Conservation (phyloP, 1,140 invertebrate genomes). For the Triops longicaudatus region DNA sequence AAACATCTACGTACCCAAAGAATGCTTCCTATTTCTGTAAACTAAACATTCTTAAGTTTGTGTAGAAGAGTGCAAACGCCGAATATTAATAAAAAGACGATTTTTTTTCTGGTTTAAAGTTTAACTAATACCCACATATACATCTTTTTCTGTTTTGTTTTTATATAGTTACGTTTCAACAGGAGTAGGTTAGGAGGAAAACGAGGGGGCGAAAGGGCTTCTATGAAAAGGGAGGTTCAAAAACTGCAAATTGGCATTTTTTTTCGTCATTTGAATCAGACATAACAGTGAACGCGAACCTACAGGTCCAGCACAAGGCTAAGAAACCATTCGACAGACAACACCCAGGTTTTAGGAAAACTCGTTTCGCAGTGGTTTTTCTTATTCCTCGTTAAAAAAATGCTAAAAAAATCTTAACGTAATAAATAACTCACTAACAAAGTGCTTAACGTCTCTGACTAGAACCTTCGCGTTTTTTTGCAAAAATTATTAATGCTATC, state of each 20-base stretch:
- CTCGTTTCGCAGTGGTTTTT: background rate
- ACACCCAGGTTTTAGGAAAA: conserved; percentile 7
- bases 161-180: conserved; percentile 7
- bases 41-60: no score
- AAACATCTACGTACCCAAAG: no score
- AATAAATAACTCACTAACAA: background rate
- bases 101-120: background rate
- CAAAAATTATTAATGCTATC: background rate
- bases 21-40: no score
- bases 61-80: no score
- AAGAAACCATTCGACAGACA: conserved; percentile 5
- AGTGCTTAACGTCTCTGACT: background rate
- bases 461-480: background rate
- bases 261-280: conserved; percentile 8
- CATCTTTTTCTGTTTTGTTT: background rate
- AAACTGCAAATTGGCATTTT: conserved; percentile 12
- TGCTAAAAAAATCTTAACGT: background rate
- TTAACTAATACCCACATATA: conserved; percentile 8
- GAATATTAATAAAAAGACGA: background rate
- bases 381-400: background rate
- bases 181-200: background rate
- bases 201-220: background rate
- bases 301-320: conserved; percentile 7
- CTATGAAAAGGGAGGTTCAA: background rate
- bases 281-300: conserved; percentile 6